Conservation (phyloP, 2,888 invertebrate species). For the Callyntrura guangdongensis region DNA sequence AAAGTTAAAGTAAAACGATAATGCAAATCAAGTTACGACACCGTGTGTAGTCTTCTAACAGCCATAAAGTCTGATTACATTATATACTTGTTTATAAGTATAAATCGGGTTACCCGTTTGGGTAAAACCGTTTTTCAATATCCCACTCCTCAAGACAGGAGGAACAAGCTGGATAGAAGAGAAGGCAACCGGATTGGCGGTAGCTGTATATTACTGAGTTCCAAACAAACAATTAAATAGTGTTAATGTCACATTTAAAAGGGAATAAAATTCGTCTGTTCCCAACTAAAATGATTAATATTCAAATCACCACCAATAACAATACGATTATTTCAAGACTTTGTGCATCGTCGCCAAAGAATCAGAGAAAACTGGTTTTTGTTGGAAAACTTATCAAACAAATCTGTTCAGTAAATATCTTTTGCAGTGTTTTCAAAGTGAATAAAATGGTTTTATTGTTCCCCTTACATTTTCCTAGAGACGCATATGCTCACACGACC, state of each 20-base stretch:
- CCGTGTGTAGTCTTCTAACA: neutral
- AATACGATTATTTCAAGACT: slow-evolving; percentile 44
- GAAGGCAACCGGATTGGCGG: neutral
- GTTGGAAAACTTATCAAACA: slow-evolving; percentile 10
- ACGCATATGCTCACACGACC: neutral
- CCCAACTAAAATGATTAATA: slow-evolving; percentile 65
- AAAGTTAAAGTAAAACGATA: too few species aligned
- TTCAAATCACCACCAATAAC: slow-evolving; percentile 64
- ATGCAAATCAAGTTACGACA: slow-evolving; percentile 4
- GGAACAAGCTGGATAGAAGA: neutral
- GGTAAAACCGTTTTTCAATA: too few species aligned
- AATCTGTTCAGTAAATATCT: neutral
- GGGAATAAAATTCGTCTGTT: slow-evolving; percentile 38
- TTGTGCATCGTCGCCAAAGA: neutral
- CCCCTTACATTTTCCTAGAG: neutral
- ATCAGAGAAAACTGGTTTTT: neutral
- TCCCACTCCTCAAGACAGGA: neutral
- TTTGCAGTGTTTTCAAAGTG: neutral
- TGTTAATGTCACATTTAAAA: slow-evolving; percentile 57
- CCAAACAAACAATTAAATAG: slow-evolving; percentile 54
- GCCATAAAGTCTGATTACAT: slow-evolving; percentile 24
- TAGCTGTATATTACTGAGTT: neutral
- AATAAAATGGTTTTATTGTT: slow-evolving; percentile 9
- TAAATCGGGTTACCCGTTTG: neutral
- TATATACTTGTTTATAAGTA: neutral